Percentiles rank a stretch among this genome's conserved stretches.
These are phyloP conservation scores for Emys orbicularis DNA, from an alignment of 2,797 vertebrate species.

Conservation along the genomic window DNA sequence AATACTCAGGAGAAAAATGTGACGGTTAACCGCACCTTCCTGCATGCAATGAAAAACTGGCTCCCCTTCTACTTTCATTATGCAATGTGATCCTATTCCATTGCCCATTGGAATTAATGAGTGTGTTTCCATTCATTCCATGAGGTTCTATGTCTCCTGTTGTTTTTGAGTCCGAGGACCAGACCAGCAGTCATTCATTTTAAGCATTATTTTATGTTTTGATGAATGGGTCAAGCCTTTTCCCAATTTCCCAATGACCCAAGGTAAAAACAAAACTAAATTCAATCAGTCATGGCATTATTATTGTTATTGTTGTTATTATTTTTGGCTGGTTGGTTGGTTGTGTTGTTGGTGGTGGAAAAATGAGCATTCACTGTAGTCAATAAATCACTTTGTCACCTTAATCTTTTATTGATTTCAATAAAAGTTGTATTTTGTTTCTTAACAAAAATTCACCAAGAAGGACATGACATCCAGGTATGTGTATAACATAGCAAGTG, in stretches of 20 bases:
- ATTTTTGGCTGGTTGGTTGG: constrained; percentile 35
- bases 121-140: constrained; percentile 54
- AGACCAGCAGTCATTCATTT: constrained; percentile 68
- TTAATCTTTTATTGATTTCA: constrained; percentile 87
- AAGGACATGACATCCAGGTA: constrained; percentile 70
- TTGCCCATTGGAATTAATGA: constrained; percentile 51
- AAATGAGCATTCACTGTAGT: constrained; percentile 73
- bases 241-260: constrained; percentile 73
- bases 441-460: constrained; percentile 82
- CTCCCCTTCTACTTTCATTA: constrained; percentile 56
- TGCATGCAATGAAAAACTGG: constrained; percentile 22
- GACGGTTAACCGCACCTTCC: background rate
- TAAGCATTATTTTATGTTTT: constrained; percentile 79
- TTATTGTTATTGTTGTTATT: constrained; percentile 26
- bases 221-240: constrained; percentile 78
- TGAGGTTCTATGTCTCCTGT: constrained; percentile 43
- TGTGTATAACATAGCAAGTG: constrained; percentile 46
- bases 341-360: constrained; percentile 59
- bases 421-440: constrained; percentile 85
- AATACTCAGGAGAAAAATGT: constrained; percentile 11
- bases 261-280: constrained; percentile 73
- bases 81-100: constrained; percentile 9
- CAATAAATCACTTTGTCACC: constrained; percentile 85
- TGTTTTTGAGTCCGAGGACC: constrained; percentile 38
- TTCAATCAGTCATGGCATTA: constrained; percentile 49